Evolutionary conservation across 2,113 vertebrate species (phyloP), one percentile per base, ranked within the genome.

Genomic region (Oophaga pumilio): DNA sequence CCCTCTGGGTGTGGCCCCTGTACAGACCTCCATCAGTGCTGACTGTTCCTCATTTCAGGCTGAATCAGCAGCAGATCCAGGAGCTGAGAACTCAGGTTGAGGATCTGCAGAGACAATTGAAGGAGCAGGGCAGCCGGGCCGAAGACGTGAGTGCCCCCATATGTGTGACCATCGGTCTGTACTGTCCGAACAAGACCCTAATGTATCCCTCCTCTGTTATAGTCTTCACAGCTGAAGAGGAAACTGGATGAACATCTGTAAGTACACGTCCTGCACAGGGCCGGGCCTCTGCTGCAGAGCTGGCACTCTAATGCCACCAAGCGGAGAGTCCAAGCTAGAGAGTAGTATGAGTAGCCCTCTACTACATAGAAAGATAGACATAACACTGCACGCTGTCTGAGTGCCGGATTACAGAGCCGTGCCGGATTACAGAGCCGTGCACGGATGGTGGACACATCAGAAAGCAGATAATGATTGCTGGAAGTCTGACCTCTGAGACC

Each of bases 201-300:
- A 57, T 20, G 11, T 56, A 2, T 18, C 73, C 15, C 59, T 14
- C 17, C 43, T 43, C 15, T 28, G 60, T n/a, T 78, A 0, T 85
- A 98, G 97, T 96, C 97, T 0, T 94, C 95, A 3, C 89, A 97
- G 64, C 90, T 98, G 91, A 95, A 97, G 93, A 96, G 95, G 88
- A 98, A 98, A 90, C 93, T 97, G 20, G 96, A 97, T 59, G 96
- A 97, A 76, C 97, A 98, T 87, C 89, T 97, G 97, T 97, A 92
- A 98, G 97, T 97, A 64, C 53, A n/a, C n/a, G 8, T 1, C 12
- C 9, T 26, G 15, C n/a, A 68, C 15, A 24, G 4, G 10, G 6
- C 0, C 7, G 10, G n/a, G 0, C 24, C 57, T 81, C 8, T 12
- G 59, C 79, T 56, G 62, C 81, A 33, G 66, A 79, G 69, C 56